Evolutionary conservation across 2,113 vertebrate species (phyloP).

Genomic region (Ptilorrhoa leucosticta): DNA sequence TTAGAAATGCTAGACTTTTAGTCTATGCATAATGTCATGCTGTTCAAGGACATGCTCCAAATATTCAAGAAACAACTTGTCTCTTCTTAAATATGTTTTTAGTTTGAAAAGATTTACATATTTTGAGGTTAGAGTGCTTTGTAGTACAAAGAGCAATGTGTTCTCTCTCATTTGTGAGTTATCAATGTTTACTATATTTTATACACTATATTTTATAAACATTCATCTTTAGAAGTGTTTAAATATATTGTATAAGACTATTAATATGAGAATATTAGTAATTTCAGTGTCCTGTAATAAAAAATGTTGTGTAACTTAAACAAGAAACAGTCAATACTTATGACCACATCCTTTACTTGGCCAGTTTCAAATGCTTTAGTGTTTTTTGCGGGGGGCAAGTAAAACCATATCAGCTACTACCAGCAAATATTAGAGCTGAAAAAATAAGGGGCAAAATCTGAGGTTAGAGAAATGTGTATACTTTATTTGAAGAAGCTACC

Average conservation of each 20-base stretch:
- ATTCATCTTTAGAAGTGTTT: neutral
- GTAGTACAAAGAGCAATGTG: neutral
- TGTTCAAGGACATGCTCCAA: neutral
- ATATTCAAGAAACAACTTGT: neutral
- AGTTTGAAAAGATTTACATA: neutral
- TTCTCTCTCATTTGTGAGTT: neutral
- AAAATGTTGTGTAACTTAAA: neutral
- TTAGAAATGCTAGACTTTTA: neutral
- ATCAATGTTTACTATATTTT: neutral
- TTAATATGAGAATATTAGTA: neutral
- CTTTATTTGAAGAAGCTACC: neutral
- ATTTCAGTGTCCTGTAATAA: neutral
- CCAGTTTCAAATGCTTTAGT: neutral
- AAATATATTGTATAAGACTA: neutral
- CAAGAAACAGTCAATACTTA: neutral
- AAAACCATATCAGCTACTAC: neutral
- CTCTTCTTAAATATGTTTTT: neutral
- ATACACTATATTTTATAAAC: neutral
- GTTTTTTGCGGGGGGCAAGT: neutral
- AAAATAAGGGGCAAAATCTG: neutral
- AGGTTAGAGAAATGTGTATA: neutral
- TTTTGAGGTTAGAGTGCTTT: neutral
- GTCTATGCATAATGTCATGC: neutral
- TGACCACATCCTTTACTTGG: neutral
- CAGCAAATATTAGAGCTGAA: neutral